Evolutionary conservation across 2,888 invertebrate genomes (phyloP), one percentile per base, ranked within the genome.

Genomic region (Pachycephus smyrnensis): DNA sequence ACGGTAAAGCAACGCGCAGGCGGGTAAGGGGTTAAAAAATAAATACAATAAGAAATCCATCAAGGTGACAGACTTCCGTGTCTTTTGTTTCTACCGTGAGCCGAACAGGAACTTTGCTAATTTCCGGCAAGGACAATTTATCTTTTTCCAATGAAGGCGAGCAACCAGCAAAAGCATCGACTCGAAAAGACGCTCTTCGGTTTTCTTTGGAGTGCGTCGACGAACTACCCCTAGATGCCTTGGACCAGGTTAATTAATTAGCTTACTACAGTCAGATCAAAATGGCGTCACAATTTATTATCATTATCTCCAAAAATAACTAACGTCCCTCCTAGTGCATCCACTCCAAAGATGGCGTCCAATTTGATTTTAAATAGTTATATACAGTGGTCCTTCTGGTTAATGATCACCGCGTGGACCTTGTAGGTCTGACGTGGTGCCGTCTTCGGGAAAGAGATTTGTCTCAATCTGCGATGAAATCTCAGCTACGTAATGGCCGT

Each of bases 381-480:
- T 4, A 15, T 40, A 9, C 9, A 35, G 9, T 9, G 23, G 9
- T 55, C 23, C 6, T 55, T 23, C 55, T 9, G 23, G 55, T 23
- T 55, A 1, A 55, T 23, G 23, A 33, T 31, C 12, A 2, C 31
- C 33, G 4, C 11, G 71, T 71, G 30, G 32, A 33, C 32, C 3
- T 32, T 3, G 31, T 71, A 31, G 6, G 71, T 32, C 11, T 12
- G 71, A 71, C 55, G 55, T 55, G 32, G 15, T 33, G 32, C 31
- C 15, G 32, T 71, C 71, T 69, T 75, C 79, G 75, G 69, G 35
- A 74, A 75, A 80, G 78, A 75, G 73, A 82, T 82, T 82, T 82
- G 75, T 82, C 78, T 82, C 76, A 78, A 82, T 81, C 80, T 68
- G 33, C 69, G 68, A 32, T 78, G 40, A 81, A 82, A 82, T 82